Evolutionary conservation across 2,113 vertebrate species (phyloP).

Genomic region (Etheostoma cragini): DNA sequence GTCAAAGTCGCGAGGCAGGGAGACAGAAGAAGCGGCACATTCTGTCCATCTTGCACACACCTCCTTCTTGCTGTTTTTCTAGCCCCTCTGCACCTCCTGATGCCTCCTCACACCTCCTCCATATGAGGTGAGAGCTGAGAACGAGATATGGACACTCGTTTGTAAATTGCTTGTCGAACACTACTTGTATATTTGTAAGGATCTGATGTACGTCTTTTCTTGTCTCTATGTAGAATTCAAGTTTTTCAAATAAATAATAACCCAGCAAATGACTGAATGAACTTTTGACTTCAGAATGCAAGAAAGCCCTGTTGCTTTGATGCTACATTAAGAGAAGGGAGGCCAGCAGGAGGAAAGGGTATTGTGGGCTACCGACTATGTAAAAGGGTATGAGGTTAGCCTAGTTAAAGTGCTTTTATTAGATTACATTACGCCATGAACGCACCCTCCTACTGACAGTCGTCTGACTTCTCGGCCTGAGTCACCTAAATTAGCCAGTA

Average conservation of each 20-base stretch:
- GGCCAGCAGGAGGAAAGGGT: background rate
- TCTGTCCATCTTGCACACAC: slow-evolving; percentile 64
- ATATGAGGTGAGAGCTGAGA: slow-evolving; percentile 60
- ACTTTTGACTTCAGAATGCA: background rate
- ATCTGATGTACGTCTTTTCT: background rate
- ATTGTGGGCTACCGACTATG: slow-evolving; percentile 6
- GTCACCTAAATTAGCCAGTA: slow-evolving; percentile 14
- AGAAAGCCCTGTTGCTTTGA: slow-evolving; percentile 17
- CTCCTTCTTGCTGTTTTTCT: slow-evolving; percentile 53
- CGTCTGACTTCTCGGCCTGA: slow-evolving; percentile 17
- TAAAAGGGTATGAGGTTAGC: slow-evolving; percentile 32
- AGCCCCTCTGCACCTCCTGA: slow-evolving; percentile 53
- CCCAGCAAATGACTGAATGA: background rate
- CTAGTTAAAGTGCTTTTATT: slow-evolving; percentile 47
- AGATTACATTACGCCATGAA: slow-evolving; percentile 46
- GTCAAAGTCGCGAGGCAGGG: slow-evolving; percentile 15
- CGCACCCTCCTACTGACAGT: slow-evolving; percentile 23
- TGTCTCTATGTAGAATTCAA: background rate
- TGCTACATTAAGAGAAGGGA: slow-evolving; percentile 11
- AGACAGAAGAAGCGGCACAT: slow-evolving; percentile 50
- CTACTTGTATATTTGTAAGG: background rate
- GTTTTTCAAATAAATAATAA: too few relatives aligned
- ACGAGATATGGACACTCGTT: slow-evolving; percentile 44
- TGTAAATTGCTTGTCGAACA: slow-evolving; percentile 7
- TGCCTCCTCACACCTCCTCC: slow-evolving; percentile 70